These are phyloP conservation scores for Cebidichthys violaceus DNA, from an alignment of 2,113 vertebrate genomes.

Conservation along the genomic window DNA sequence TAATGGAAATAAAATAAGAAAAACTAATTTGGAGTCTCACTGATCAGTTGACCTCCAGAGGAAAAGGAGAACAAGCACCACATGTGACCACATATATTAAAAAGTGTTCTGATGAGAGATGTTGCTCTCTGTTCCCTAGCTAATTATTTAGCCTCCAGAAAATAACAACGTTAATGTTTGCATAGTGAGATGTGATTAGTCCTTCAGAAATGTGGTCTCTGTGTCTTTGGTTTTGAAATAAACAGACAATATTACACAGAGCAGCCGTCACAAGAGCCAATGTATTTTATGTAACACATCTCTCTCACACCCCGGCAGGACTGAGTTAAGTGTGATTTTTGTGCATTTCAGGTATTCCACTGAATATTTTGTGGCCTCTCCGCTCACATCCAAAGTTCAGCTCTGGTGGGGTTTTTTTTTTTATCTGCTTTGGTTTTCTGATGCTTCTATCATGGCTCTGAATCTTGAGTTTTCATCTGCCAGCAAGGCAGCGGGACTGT, in stretches of 20 bases:
- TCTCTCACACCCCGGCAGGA: conserved; percentile 57
- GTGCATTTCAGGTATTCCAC: conserved; percentile 41
- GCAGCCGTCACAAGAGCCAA: conserved; percentile 22
- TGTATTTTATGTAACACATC: conserved; percentile 32
- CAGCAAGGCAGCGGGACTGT: conserved; percentile 91
- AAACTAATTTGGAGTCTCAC: conserved; percentile 27
- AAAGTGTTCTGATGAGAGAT: conserved; percentile 72
- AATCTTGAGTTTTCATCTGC: conserved; percentile 94
- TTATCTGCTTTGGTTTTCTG: conserved; percentile 80
- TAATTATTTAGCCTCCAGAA: conserved; percentile 52
- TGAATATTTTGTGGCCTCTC: conserved; percentile 14
- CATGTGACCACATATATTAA: conserved; percentile 49
- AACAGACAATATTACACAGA: conserved; percentile 37
- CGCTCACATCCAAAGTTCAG: conserved; percentile 33
- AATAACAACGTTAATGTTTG: conserved; percentile 38
- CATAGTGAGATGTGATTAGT: conserved; percentile 37
- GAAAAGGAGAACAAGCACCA: conserved; percentile 39
- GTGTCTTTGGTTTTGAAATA: conserved; percentile 63
- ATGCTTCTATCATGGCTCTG: conserved; percentile 92
- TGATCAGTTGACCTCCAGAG: conserved; percentile 39
- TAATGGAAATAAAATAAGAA: conserved; percentile 27
- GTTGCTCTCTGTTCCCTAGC: conserved; percentile 44
- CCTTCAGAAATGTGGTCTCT: conserved; percentile 41
- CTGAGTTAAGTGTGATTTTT: conserved; percentile 28
- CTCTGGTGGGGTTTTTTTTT: conserved; percentile 25